Evolutionary conservation across 2,888 invertebrate species (phyloP).

Genomic region (Erpobdella octoculata): DNA sequence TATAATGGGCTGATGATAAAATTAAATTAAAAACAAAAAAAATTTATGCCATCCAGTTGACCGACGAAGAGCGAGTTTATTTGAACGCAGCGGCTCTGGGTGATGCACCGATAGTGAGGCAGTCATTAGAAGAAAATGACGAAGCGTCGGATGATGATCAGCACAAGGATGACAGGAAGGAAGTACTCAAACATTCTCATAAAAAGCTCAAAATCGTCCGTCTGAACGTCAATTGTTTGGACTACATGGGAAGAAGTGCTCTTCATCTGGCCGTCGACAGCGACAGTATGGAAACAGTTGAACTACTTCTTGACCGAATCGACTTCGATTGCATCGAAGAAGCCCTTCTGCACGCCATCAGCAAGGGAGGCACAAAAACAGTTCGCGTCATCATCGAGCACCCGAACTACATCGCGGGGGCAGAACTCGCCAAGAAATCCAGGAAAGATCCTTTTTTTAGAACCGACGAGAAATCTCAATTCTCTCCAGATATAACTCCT

Average conservation of each 20-base stretch:
- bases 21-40: too few species aligned
- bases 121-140: slow-evolving; percentile 47
- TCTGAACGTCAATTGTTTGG: slow-evolving; percentile 51
- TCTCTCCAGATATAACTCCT: slow-evolving; percentile 65
- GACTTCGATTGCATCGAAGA: slow-evolving; percentile 62
- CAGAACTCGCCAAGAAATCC: slow-evolving; percentile 47
- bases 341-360: slow-evolving; percentile 63
- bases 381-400: slow-evolving; percentile 57
- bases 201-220: slow-evolving; percentile 4
- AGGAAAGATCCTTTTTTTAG: slow-evolving; percentile 50
- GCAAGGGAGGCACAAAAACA: slow-evolving; percentile 60
- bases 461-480: slow-evolving; percentile 55
- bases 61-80: slow-evolving; percentile 52
- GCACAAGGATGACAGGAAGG: slow-evolving; percentile 22
- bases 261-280: slow-evolving; percentile 64
- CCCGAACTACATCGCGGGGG: slow-evolving; percentile 52
- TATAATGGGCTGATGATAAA: too few species aligned
- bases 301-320: slow-evolving; percentile 59
- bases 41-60: slow-evolving; percentile 45
- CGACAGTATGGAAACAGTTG: slow-evolving; percentile 61
- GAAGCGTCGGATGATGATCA: slow-evolving; percentile 31
- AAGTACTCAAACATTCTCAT: too few species aligned
- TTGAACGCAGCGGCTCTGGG: slow-evolving; percentile 51
- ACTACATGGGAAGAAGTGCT: slow-evolving; percentile 61
- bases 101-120: slow-evolving; percentile 49